Evolutionary conservation across 2,888 invertebrate genomes (phyloP).

Genomic region (Oscheius onirici): DNA sequence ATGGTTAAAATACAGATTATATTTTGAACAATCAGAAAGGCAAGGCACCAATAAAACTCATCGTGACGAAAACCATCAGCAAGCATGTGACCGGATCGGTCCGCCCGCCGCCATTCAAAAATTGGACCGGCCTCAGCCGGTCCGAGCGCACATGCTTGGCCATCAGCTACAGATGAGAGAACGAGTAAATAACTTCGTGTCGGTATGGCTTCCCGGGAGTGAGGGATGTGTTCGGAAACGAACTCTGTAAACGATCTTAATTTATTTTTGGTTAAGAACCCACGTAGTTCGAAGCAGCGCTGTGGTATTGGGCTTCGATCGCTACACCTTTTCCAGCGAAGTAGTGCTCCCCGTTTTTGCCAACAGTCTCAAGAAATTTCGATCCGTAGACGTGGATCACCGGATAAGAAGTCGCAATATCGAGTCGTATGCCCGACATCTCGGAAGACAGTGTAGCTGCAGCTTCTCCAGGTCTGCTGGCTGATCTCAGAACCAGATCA

Average conservation of each 20-base stretch:
- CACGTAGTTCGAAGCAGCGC: constrained; percentile 47
- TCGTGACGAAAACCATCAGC: no score
- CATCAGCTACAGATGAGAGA: constrained; percentile 44
- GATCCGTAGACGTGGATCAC: constrained; percentile 51
- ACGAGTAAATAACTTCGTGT: constrained; percentile 54
- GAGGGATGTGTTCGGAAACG: constrained; percentile 45
- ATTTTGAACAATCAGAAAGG: not conserved
- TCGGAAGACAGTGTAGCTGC: constrained; percentile 38
- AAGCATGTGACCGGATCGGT: no score
- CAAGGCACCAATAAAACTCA: no score
- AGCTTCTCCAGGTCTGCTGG: not conserved
- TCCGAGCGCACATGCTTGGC: no score
- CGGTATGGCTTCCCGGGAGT: constrained; percentile 40
- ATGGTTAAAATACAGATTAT: not conserved
- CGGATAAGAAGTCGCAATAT: constrained; percentile 54
- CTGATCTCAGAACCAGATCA: constrained; percentile 35
- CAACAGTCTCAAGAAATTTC: constrained; percentile 37
- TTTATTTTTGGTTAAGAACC: constrained; percentile 21
- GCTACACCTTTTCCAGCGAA: constrained; percentile 45
- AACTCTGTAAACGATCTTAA: constrained; percentile 37
- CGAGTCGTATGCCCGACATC: constrained; percentile 51
- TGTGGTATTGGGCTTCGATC: constrained; percentile 54
- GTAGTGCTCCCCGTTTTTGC: constrained; percentile 38
- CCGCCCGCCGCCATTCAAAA: no score
- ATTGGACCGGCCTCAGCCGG: no score